These are phyloP conservation scores for Heliconius congener DNA, from an alignment of 1,140 invertebrate species.

Conservation along the genomic window DNA sequence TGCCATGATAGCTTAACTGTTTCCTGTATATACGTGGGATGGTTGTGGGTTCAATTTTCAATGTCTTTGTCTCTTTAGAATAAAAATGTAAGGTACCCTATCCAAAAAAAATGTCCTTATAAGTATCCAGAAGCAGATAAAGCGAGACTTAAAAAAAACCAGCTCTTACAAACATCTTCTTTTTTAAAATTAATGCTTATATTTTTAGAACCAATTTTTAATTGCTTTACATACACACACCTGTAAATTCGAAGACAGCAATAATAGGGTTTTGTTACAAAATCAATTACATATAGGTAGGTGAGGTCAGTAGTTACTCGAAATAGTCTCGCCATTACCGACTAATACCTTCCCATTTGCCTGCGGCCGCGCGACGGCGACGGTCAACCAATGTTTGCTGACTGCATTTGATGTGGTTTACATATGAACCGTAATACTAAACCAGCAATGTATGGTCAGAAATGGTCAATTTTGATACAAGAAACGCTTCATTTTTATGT, in stretches of 20 bases:
- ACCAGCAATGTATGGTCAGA: not conserved
- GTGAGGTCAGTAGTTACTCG: slow-evolving; percentile 67
- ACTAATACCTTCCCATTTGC: slow-evolving; percentile 80
- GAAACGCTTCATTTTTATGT: not conserved
- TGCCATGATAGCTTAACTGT: not conserved
- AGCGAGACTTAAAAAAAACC: no score
- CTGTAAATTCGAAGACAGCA: slow-evolving; percentile 23
- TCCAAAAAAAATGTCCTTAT: no score
- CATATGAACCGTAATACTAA: slow-evolving; percentile 5
- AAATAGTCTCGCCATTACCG: slow-evolving; percentile 76
- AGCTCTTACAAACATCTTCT: no score
- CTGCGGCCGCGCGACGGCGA: slow-evolving; percentile 60
- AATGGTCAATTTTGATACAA: not conserved
- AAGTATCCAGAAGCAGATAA: no score
- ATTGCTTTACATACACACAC: not conserved
- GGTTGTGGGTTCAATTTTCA: no score
- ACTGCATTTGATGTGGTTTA: slow-evolving; percentile 48
- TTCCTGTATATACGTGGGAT: no score
- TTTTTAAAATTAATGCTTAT: not conserved
- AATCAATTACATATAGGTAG: slow-evolving; percentile 76
- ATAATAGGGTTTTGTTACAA: slow-evolving; percentile 55
- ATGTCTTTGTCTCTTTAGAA: not conserved
- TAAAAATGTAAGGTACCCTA: not conserved
- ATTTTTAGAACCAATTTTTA: not conserved
- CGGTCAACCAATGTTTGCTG: slow-evolving; percentile 59